Base-by-base conservation (phyloP, 1,140 invertebrate genomes). In the Musca vetustissima region DNA sequence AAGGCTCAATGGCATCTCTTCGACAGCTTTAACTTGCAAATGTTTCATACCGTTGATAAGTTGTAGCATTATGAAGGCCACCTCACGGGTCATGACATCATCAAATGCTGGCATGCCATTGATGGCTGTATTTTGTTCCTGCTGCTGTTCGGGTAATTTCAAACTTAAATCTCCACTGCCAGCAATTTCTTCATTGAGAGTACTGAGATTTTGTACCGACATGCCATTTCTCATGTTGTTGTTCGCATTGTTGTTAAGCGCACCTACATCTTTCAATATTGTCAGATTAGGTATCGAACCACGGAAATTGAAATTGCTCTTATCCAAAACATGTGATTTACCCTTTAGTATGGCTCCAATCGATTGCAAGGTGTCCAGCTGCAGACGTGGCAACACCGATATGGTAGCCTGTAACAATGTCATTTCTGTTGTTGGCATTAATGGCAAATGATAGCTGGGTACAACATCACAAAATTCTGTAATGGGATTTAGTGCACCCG, bases 21-120 rank as follows among this genome's bases (percentile, higher is more conserved):
- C 92, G 19, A 93, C 88, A 2, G 92, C 92, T 67, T 92, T 88
- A 2, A 92, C 91, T 78, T 94, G 92, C n/a, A 95, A 84, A 74
- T 88, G 89, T 77, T 94, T 94, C 50, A 94, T 81, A 0, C 90
- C 90, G 70, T 91, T 92, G 1, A 94, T 89, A 49, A 94, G 83
- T 78, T 95, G 93, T 55, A 94, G 83, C 79, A 94, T 85, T 47
- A 93, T 86, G 75, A 95, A 92, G 59, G 86, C 87, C 36, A 85
- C 84, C 55, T 88, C 86, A n/a, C 84, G 82, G 11, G 77, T 80
- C 78, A 82, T 78, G 4, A 82, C 77, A 73, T 80, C 81, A 71
- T 80, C 80, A 47, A 80, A 83, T 4, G 78, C 76, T 22, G 78
- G 78, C 77, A 82, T 79, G 15, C 72, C 70, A 52, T 25, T 61